Evolutionary conservation across 2,797 vertebrate species (phyloP).

Genomic region (Myotis planiceps): DNA sequence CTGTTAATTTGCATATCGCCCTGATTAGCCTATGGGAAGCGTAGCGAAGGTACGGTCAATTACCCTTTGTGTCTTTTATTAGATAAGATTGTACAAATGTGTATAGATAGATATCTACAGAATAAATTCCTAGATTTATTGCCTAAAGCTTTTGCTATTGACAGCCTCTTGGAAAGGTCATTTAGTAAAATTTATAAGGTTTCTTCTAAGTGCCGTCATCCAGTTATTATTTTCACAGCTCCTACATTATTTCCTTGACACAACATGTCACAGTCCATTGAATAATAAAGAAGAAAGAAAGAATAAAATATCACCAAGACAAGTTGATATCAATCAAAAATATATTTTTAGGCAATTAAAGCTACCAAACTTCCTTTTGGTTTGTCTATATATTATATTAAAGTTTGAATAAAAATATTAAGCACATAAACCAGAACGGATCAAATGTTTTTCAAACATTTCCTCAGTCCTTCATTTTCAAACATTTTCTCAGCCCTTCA

Average conservation of each 20-base stretch:
- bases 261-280: not conserved
- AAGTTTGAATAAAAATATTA: not conserved
- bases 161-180: not conserved
- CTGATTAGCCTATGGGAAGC: too few species aligned
- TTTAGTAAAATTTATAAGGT: constrained; percentile 39
- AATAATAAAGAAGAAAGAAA: constrained; percentile 1
- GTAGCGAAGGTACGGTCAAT: too few species aligned
- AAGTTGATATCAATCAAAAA: not conserved
- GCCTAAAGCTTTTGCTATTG: not conserved
- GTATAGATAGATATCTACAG: not conserved
- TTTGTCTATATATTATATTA: not conserved
- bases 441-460: not conserved
- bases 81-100: not conserved
- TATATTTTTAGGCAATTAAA: not conserved
- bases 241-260: not conserved
- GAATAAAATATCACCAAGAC: not conserved
- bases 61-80: too few species aligned
- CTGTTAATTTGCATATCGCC: too few species aligned
- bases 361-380: not conserved
- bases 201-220: not conserved
- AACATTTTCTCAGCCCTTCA: not conserved
- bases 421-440: not conserved
- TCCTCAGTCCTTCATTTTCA: not conserved
- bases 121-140: not conserved
- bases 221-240: not conserved